phyloP scores from a whole-genome alignment of 2,797 vertebrate species.

The Acanthurus lineatus region DNA sequence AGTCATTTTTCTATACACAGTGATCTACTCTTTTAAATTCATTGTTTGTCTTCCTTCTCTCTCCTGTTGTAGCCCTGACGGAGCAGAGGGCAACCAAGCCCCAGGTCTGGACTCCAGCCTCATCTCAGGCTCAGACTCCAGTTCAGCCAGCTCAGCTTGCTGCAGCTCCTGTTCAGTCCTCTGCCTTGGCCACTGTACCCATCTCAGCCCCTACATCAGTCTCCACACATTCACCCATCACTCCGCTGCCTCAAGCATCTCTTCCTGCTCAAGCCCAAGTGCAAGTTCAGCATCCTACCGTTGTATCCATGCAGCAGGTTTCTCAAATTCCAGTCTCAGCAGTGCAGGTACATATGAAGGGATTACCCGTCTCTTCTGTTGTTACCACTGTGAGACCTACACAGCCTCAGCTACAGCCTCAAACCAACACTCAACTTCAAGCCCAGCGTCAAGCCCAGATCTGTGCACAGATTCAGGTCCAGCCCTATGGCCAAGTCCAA shows the following conservation, averaged over 20 bases:
- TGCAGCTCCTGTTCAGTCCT: constrained; percentile 68
- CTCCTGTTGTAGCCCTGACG: constrained; percentile 69
- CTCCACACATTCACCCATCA: constrained; percentile 81
- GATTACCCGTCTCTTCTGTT: constrained; percentile 66
- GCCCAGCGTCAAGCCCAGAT: constrained; percentile 65
- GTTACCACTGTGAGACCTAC: constrained; percentile 64
- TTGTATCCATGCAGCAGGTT: constrained; percentile 78
- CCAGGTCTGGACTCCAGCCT: constrained; percentile 68
- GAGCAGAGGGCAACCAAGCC: constrained; percentile 75
- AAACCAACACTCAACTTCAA: constrained; percentile 57
- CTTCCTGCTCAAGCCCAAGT: constrained; percentile 83
- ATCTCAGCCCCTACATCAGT: constrained; percentile 70
- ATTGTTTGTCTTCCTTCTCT: constrained; percentile 1
- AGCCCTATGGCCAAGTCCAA: constrained; percentile 69
- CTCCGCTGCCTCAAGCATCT: constrained; percentile 79
- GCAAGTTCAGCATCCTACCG: constrained; percentile 80
- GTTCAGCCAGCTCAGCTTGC: constrained; percentile 70
- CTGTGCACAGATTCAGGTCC: constrained; percentile 74
- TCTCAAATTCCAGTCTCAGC: constrained; percentile 72
- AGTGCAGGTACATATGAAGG: constrained; percentile 75
- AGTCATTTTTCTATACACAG: background rate
- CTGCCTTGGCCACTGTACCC: constrained; percentile 72
- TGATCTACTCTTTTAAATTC: background rate
- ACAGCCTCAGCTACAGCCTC: constrained; percentile 67
- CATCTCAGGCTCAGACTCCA: constrained; percentile 69